phyloP scores from a whole-genome alignment of 2,888 invertebrate species.

The Pilophorus perplexus region DNA sequence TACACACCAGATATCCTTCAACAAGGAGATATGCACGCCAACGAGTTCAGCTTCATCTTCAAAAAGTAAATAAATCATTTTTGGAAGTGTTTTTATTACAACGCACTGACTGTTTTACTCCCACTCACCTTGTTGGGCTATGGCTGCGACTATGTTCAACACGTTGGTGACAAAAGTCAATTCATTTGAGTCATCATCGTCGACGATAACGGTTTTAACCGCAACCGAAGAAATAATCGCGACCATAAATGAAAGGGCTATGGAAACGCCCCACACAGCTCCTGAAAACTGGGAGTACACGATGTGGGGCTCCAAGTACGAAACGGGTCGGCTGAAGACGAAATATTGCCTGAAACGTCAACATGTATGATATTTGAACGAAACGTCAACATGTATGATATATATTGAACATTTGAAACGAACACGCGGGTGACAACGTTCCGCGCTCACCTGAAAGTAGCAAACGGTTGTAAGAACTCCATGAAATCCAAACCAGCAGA shows the following conservation, averaged over 20 bases:
- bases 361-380: no score
- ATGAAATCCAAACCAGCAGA: constrained; percentile 12
- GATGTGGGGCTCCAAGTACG: constrained; percentile 2
- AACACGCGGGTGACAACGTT: no score
- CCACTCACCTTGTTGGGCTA: constrained; percentile 40
- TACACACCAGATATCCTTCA: no score
- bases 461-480: constrained; percentile 4
- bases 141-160: constrained; percentile 30
- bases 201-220: neutral
- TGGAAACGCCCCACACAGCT: constrained; percentile 3
- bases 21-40: no score
- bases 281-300: constrained; percentile 10
- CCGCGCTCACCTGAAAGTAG: neutral
- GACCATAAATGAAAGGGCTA: neutral
- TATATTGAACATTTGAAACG: neutral
- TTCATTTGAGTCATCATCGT: constrained; percentile 25
- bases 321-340: neutral
- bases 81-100: no score
- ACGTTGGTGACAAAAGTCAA: constrained; percentile 8
- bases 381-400: neutral
- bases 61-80: no score
- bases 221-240: neutral
- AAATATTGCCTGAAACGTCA: constrained; percentile 17
- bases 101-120: no score
- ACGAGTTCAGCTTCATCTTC: no score